Evolutionary conservation across 2,113 vertebrate species (phyloP).

Genomic region (Mormyrus lacerda): DNA sequence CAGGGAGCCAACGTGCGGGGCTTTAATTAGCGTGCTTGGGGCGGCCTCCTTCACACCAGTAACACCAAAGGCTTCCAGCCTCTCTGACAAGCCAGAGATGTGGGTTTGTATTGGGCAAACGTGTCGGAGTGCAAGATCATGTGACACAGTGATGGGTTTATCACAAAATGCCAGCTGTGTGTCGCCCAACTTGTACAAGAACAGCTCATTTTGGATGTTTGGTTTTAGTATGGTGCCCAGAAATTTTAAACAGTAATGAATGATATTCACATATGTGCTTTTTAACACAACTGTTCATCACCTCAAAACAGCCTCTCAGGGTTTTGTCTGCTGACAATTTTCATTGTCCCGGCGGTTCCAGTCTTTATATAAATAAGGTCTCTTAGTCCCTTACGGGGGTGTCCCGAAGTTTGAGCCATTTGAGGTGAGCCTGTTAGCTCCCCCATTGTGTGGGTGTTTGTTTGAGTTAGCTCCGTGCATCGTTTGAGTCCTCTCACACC

Average conservation of each 20-base stretch:
- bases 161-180: background rate
- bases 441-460: background rate
- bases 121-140: background rate
- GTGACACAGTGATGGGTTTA: background rate
- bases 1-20: background rate
- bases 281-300: background rate
- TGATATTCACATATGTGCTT: background rate
- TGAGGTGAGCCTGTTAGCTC: background rate
- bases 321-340: background rate
- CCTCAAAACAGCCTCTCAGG: background rate
- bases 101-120: background rate
- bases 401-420: background rate
- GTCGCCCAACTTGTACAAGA: background rate
- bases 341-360: constrained; percentile 60
- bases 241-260: background rate
- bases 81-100: background rate
- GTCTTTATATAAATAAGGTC: constrained; percentile 54
- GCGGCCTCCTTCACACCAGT: background rate
- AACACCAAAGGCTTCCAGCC: background rate
- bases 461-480: background rate
- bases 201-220: background rate
- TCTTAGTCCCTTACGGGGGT: background rate
- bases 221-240: background rate
- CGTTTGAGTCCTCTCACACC: background rate
- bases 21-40: background rate